Evolutionary conservation across 1,140 invertebrate genomes (phyloP).

Genomic region (Parasteatoda tepidariorum): DNA sequence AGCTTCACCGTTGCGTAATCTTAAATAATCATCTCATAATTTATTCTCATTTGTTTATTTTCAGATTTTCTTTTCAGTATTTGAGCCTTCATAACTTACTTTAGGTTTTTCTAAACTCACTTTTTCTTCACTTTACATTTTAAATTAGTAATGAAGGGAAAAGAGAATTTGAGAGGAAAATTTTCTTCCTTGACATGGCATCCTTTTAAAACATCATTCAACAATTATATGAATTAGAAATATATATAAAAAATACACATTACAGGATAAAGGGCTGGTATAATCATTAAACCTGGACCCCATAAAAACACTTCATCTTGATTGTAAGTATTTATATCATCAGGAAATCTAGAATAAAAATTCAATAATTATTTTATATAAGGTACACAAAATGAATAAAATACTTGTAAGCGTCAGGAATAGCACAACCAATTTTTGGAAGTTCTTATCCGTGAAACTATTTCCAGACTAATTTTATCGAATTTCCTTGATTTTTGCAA

Average conservation of each 20-base stretch:
- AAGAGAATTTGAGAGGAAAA: too few species aligned
- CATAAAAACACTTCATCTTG: constrained; percentile 78
- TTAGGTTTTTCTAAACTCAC: too few species aligned
- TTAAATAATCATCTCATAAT: too few species aligned
- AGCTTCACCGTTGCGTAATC: too few species aligned
- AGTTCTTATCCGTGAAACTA: too few species aligned
- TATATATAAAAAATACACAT: background rate
- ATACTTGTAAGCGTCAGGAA: too few species aligned
- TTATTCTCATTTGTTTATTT: background rate
- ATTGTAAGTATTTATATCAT: constrained; percentile 76
- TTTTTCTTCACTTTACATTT: background rate
- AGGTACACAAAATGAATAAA: too few species aligned
- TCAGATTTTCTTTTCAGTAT: background rate
- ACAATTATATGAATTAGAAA: background rate
- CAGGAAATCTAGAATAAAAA: constrained; percentile 70
- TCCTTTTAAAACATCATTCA: background rate
- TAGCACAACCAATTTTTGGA: too few species aligned
- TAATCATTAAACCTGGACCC: constrained; percentile 68
- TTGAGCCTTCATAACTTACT: background rate
- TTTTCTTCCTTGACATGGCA: too few species aligned
- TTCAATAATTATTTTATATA: too few species aligned
- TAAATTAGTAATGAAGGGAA: background rate
- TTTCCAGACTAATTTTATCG: too few species aligned
- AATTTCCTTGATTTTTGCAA: too few species aligned
- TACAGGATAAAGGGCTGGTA: constrained; percentile 66